Evolutionary conservation across 2,113 vertebrate genomes (phyloP).

Genomic region (Dipodomys merriami): DNA sequence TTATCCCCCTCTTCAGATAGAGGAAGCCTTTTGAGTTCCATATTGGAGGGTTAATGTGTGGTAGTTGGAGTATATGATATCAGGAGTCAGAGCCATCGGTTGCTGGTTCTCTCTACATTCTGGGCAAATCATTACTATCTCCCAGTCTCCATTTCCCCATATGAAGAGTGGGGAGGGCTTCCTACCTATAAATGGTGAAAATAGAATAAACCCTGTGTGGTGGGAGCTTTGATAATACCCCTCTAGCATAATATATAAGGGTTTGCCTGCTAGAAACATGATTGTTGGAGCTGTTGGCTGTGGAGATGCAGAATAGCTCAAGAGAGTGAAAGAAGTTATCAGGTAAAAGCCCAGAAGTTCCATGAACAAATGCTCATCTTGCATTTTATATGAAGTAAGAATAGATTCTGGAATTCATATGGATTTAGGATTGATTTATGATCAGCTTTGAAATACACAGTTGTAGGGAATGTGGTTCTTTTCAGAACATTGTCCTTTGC

Average conservation of each 20-base stretch:
- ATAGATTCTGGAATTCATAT: constrained; percentile 66
- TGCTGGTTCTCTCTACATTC: constrained; percentile 65
- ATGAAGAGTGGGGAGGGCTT: constrained; percentile 40
- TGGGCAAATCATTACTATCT: constrained; percentile 55
- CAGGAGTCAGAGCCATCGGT: constrained; percentile 18
- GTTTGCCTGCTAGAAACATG: constrained; percentile 19
- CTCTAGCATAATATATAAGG: background rate
- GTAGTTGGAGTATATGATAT: constrained; percentile 58
- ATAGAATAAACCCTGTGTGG: constrained; percentile 36
- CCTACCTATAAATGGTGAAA: constrained; percentile 23
- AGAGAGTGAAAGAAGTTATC: constrained; percentile 45
- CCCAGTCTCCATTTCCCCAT: constrained; percentile 49
- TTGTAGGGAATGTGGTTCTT: constrained; percentile 72
- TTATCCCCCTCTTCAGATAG: constrained; percentile 49
- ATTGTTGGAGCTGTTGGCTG: background rate
- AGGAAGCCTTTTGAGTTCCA: constrained; percentile 60
- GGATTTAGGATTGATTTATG: constrained; percentile 65
- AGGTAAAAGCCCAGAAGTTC: constrained; percentile 69
- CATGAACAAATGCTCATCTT: constrained; percentile 53
- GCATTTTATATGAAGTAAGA: constrained; percentile 28
- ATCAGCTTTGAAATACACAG: constrained; percentile 70
- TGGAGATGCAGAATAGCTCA: constrained; percentile 58
- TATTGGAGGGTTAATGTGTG: constrained; percentile 57
- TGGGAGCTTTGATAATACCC: constrained; percentile 43
- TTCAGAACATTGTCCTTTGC: constrained; percentile 66